Percentiles rank a stretch among this genome's conserved stretches.
phyloP scores from a whole-genome alignment of 2,888 invertebrate genomes.

The Pollenia angustigena region DNA sequence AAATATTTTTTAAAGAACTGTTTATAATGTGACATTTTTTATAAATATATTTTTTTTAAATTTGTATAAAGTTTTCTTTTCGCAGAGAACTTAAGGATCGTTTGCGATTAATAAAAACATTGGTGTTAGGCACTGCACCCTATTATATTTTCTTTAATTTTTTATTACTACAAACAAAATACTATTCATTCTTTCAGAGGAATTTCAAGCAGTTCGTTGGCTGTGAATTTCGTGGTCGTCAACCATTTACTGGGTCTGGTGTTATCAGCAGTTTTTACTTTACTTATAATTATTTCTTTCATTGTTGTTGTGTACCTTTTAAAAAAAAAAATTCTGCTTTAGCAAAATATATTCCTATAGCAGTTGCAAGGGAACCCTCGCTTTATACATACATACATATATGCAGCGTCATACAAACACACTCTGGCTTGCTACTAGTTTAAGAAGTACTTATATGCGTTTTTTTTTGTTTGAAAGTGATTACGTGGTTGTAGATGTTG shows the following conservation, averaged over 20 bases:
- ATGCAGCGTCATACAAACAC: conserved; percentile 7
- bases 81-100: too few relatives aligned
- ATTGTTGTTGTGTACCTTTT: conserved; percentile 42
- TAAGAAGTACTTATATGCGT: conserved; percentile 4
- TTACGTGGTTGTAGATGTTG: conserved; percentile 68
- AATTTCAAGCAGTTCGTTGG: conserved; percentile 42
- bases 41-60: too few relatives aligned
- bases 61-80: too few relatives aligned
- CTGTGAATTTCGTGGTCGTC: conserved; percentile 49
- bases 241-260: conserved; percentile 53
- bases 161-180: not conserved
- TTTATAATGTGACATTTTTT: too few relatives aligned
- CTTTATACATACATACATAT: not conserved
- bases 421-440: conserved; percentile 14
- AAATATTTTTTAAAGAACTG: too few relatives aligned
- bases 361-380: conserved; percentile 20
- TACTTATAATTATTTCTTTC: conserved; percentile 59
- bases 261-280: conserved; percentile 66
- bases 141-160: not conserved
- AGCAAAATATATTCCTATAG: not conserved
- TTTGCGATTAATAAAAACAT: too few relatives aligned
- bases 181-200: not conserved
- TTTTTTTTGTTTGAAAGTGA: conserved; percentile 47
- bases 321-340: conserved; percentile 18
- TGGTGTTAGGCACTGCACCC: not conserved